Conservation (phyloP, 2,797 vertebrate species). For the Pachyuromys duprasi region DNA sequence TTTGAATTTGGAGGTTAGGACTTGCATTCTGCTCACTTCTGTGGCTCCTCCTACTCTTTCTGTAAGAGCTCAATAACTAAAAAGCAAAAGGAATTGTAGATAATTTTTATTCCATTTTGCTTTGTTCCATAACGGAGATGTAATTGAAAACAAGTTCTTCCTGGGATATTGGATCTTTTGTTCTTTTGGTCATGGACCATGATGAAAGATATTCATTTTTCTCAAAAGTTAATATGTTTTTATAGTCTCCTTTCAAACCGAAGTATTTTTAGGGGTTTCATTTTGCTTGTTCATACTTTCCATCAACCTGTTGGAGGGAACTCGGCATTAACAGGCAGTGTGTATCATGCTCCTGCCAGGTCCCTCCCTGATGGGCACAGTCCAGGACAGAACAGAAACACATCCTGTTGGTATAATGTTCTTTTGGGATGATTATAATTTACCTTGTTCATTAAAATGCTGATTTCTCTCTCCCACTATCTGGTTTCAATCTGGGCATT, state of each 20-base stretch:
- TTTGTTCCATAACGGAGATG: neutral
- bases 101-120: neutral
- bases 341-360: neutral
- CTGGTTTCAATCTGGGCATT: too few relatives aligned
- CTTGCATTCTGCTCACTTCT: neutral
- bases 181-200: neutral
- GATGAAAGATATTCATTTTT: slow-evolving; percentile 9
- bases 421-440: too few relatives aligned
- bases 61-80: neutral
- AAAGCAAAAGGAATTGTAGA: neutral
- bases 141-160: neutral
- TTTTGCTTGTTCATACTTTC: neutral
- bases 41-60: neutral
- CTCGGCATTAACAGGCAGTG: neutral
- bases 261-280: neutral
- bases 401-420: too few relatives aligned
- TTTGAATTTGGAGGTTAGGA: neutral
- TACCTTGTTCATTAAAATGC: too few relatives aligned
- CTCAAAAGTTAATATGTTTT: neutral
- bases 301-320: neutral
- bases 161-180: neutral
- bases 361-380: neutral
- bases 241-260: neutral
- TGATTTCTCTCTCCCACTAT: too few relatives aligned
- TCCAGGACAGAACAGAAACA: neutral